Evolutionary conservation across 2,797 vertebrate species (phyloP).

Genomic region (Pelodytes ibericus): DNA sequence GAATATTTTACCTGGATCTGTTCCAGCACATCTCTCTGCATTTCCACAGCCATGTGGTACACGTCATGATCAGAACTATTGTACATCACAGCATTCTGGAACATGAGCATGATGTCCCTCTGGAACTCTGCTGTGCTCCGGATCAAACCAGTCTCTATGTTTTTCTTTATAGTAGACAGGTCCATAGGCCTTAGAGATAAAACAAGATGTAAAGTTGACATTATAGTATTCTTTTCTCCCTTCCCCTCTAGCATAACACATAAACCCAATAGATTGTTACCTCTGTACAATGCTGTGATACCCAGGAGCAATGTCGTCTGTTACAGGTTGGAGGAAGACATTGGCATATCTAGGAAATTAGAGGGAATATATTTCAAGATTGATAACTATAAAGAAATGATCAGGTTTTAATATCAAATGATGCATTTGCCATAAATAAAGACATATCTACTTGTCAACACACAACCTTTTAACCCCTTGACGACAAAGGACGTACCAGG

Average conservation of each 20-base stretch:
- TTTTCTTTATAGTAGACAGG: conserved; percentile 89
- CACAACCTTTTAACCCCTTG: too few species aligned
- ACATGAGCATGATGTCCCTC: conserved; percentile 90
- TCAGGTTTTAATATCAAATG: too few species aligned
- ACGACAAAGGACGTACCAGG: too few species aligned
- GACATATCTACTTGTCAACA: too few species aligned
- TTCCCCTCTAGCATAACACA: not conserved
- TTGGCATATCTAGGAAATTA: conserved; percentile 87
- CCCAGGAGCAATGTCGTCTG: conserved; percentile 95
- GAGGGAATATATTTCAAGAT: not conserved
- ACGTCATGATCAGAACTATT: conserved; percentile 90
- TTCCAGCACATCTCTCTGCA: conserved; percentile 88
- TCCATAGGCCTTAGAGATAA: conserved; percentile 83
- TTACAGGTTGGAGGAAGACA: conserved; percentile 96
- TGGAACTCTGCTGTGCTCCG: conserved; percentile 89
- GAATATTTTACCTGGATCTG: conserved; percentile 80
- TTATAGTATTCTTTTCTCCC: not conserved
- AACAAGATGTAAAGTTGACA: conserved; percentile 15
- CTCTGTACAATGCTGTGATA: conserved; percentile 97
- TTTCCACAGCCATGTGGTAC: conserved; percentile 90
- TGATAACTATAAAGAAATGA: not conserved
- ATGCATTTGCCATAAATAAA: too few species aligned
- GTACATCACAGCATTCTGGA: conserved; percentile 91
- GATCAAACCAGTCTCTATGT: conserved; percentile 87
- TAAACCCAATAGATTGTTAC: conserved; percentile 69